Percentiles rank a stretch among this genome's conserved stretches.
These are phyloP conservation scores for Bombus breviceps DNA, from an alignment of 1,140 invertebrate species.

Conservation along the genomic window DNA sequence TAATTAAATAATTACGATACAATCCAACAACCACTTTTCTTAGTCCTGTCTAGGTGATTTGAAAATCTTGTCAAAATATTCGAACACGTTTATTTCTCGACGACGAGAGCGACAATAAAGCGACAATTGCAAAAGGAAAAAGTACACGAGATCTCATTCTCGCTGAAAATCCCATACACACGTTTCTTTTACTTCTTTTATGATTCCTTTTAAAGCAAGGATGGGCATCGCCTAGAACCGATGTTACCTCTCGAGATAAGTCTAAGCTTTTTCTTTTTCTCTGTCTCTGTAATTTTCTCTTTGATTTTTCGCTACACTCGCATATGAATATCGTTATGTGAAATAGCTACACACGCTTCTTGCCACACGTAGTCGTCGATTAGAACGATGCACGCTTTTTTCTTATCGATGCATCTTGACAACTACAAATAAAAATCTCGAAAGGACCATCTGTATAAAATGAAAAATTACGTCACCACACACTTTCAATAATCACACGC, in stretches of 20 bases:
- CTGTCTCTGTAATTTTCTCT: constrained; percentile 23
- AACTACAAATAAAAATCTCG: neutral
- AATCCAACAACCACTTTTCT: constrained; percentile 5
- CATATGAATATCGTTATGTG: neutral
- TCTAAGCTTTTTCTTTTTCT: constrained; percentile 35
- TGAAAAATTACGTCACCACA: no score
- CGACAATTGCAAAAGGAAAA: constrained; percentile 54
- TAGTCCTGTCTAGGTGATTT: constrained; percentile 57
- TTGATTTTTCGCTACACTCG: constrained; percentile 1
- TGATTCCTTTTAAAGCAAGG: neutral
- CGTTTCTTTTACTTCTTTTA: constrained; percentile 40
- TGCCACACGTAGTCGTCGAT: constrained; percentile 45
- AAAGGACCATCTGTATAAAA: neutral
- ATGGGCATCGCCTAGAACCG: constrained; percentile 25
- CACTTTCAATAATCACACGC: neutral
- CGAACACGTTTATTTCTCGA: constrained; percentile 9
- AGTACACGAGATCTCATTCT: constrained; percentile 56
- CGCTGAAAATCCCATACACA: constrained; percentile 45
- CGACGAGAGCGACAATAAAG: constrained; percentile 69
- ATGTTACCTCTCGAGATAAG: constrained; percentile 54
- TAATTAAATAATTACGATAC: neutral
- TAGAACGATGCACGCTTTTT: constrained; percentile 43
- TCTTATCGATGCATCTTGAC: constrained; percentile 20
- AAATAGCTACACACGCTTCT: constrained; percentile 55
- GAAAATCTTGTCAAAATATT: constrained; percentile 48